Evolutionary conservation across 2,113 vertebrate species (phyloP).

Genomic region (Ramphastos sulfuratus): DNA sequence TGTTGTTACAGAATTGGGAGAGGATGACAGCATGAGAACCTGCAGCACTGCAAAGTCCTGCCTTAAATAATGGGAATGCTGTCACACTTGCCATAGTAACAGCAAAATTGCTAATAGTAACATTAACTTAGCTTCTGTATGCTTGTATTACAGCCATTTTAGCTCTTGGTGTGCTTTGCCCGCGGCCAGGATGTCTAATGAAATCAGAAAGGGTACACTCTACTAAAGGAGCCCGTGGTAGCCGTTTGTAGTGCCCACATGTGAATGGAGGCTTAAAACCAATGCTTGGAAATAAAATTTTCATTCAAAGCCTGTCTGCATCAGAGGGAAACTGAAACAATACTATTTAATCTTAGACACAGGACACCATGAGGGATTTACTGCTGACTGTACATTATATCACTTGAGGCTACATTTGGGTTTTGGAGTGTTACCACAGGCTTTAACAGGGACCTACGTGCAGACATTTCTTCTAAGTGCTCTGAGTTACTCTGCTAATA

Average conservation of each 20-base stretch:
- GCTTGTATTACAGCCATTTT: not conserved
- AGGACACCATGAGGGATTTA: not conserved
- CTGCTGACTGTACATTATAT: not conserved
- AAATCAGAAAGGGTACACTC: not conserved
- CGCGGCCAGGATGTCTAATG: not conserved
- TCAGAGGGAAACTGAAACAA: not conserved
- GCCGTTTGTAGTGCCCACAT: not conserved
- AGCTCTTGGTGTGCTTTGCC: not conserved
- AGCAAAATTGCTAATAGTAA: not conserved
- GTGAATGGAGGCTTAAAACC: not conserved
- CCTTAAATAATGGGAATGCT: not conserved
- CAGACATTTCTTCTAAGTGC: not conserved
- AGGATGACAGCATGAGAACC: not conserved
- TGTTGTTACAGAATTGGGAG: not conserved
- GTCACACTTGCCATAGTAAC: constrained; percentile 42
- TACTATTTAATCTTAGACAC: not conserved
- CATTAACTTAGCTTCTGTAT: constrained; percentile 8
- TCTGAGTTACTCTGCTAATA: not conserved
- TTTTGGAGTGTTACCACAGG: not conserved
- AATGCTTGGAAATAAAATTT: not conserved
- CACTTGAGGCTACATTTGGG: not conserved
- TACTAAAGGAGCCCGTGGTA: not conserved
- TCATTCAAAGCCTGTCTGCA: not conserved
- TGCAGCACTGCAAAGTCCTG: not conserved
- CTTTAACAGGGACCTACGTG: not conserved